phyloP scores from a whole-genome alignment of 2,888 invertebrate species.

The Malthinus seriepunctatus region DNA sequence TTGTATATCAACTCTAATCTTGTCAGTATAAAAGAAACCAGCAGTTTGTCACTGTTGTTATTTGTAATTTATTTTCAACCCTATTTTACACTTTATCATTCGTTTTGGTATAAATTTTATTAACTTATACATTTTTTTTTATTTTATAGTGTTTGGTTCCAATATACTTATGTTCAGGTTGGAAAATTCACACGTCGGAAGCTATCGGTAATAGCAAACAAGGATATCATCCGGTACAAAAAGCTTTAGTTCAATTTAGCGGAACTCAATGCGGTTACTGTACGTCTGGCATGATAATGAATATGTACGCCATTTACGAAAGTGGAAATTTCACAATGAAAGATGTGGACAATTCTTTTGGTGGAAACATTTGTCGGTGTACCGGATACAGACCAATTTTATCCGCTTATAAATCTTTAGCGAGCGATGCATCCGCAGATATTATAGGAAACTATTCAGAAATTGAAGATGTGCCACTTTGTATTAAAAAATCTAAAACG shows the following conservation, averaged over 20 bases:
- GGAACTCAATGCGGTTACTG: constrained; percentile 74
- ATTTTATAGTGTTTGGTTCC: constrained; percentile 57
- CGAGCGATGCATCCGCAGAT: constrained; percentile 52
- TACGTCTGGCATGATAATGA: constrained; percentile 78
- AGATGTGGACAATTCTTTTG: constrained; percentile 71
- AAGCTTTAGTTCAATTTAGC: constrained; percentile 61
- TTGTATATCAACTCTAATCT: no score
- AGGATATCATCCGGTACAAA: constrained; percentile 68
- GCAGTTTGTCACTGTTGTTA: no score
- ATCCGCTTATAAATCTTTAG: constrained; percentile 66
- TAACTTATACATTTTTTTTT: constrained; percentile 36
- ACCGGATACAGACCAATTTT: constrained; percentile 69
- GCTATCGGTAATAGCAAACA: constrained; percentile 64
- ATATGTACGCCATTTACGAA: constrained; percentile 63
- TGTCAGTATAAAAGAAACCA: no score
- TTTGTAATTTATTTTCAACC: no score
- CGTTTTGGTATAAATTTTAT: constrained; percentile 2
- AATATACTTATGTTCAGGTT: constrained; percentile 59
- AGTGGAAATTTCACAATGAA: constrained; percentile 57
- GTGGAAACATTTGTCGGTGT: constrained; percentile 74
- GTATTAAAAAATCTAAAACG: constrained; percentile 35
- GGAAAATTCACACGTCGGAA: constrained; percentile 72
- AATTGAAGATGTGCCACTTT: constrained; percentile 55
- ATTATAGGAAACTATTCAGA: constrained; percentile 46
- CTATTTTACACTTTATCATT: no score